Evolutionary conservation across 2,888 invertebrate species (phyloP).

Genomic region (Caenorhabditis wallacei): DNA sequence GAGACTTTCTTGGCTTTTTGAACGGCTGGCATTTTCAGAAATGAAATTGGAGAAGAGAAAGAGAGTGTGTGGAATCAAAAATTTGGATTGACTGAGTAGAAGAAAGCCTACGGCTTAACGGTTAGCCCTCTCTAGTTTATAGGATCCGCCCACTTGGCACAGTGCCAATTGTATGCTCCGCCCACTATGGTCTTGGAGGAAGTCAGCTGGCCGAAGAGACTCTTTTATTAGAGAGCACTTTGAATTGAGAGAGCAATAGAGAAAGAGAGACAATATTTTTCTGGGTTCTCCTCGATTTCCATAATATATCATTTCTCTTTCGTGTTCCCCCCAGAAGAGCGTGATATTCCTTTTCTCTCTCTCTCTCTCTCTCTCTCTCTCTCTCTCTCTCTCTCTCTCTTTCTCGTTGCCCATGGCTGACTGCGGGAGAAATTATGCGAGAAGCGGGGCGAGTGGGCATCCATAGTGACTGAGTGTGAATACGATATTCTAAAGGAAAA

Average conservation of each 20-base stretch:
- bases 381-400: conserved; percentile 14
- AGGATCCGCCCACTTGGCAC: conserved; percentile 31
- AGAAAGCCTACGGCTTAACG: conserved; percentile 37
- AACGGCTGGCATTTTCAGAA: conserved; percentile 22
- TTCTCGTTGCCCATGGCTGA: conserved; percentile 32
- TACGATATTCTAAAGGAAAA: conserved; percentile 45
- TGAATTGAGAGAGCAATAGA: conserved; percentile 22
- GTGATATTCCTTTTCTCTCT: conserved; percentile 20
- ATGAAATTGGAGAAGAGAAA: background rate
- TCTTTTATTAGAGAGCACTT: conserved; percentile 13
- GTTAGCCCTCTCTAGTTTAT: conserved; percentile 34
- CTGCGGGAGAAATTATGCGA: conserved; percentile 41
- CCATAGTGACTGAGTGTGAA: conserved; percentile 46
- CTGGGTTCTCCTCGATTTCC: conserved; percentile 5
- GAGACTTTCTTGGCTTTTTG: conserved; percentile 26
- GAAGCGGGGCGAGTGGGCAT: conserved; percentile 12
- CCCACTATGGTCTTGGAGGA: conserved; percentile 39
- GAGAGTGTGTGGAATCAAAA: conserved; percentile 16
- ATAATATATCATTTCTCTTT: conserved; percentile 5
- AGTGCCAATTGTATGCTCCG: conserved; percentile 33
- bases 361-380: background rate
- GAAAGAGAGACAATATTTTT: conserved; percentile 35
- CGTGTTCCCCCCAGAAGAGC: conserved; percentile 18
- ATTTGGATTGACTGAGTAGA: conserved; percentile 23
- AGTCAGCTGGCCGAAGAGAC: conserved; percentile 35